Base-by-base conservation (phyloP, 2,113 vertebrate species). In the Clarias gariepinus region DNA sequence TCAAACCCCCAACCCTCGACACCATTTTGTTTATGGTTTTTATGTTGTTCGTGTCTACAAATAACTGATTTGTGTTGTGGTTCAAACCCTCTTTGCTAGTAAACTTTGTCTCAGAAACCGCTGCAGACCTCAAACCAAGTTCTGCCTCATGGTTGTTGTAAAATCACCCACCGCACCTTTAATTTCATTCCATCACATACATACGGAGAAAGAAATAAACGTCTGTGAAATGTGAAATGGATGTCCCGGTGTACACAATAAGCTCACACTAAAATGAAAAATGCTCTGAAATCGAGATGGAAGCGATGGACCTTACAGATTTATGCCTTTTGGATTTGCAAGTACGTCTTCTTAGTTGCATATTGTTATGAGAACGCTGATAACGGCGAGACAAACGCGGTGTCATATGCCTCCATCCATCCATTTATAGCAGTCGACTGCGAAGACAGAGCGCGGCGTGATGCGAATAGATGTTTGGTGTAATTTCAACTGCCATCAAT, bases 381-480 rank as follows among this genome's bases (percentile, higher is more conserved):
- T 71, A 85, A 82, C 61, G 4, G 0, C 2, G 28, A 71, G 86
- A 89, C 77, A 41, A 78, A 89, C 79, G 83, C 57, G 86, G 58
- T 82, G 86, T 85, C 79, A 66, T 73, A 33, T 2, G 82, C 71
- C 66, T 81, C 36, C 85, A 23, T 81, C 63, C 66, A 73, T 76
- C 74, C 55, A 16, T 66, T 71, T 13, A 16, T n/a, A 30, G 21
- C 28, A 69, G 30, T 76, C 83, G 8, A 78, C 41, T 55, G 74
- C 84, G 55, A 52, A 85, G 71, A 53, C 58, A 7, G 73, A 55
- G 41, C 52, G 86, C 33, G 74, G 36, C 86, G 55, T 85, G 89
- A 93, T 88, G 79, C 79, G 63, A 87, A 91, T 88, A 86, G 60
- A 63, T 88, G 88, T 90, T 92, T 90, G 89, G 91, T 82, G 91